A percentile compares a stretch with the other conserved stretches of the same genome.
Conservation (phyloP, 64 coral and sea anemone species). For the Porites australiensis region DNA sequence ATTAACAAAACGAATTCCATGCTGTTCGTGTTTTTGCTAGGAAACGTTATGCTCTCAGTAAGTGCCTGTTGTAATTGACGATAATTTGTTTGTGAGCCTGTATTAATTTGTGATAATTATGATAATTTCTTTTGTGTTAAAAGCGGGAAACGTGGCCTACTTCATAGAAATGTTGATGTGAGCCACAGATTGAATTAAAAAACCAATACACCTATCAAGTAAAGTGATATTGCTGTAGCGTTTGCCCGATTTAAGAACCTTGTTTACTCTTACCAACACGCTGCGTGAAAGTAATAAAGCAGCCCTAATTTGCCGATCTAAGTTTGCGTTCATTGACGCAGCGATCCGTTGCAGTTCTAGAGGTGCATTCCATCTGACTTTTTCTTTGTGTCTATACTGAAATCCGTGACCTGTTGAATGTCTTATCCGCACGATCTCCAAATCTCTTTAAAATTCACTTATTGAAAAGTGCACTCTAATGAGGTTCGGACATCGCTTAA, state of each 20-base stretch:
- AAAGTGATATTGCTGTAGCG: neutral
- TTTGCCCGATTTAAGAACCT: too few relatives aligned
- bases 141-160: neutral
- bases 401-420: too few relatives aligned
- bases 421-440: too few relatives aligned
- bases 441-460: too few relatives aligned
- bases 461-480: too few relatives aligned
- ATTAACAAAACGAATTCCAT: neutral
- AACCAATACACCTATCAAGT: neutral
- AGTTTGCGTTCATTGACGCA: too few relatives aligned
- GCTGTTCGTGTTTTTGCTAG: neutral
- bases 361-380: too few relatives aligned
- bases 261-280: neutral
- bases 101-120: neutral
- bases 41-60: neutral
- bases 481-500: too few relatives aligned
- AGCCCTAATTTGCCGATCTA: neutral
- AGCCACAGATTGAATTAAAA: neutral
- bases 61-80: neutral
- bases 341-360: too few relatives aligned
- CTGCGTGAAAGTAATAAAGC: neutral
- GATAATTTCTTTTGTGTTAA: neutral
- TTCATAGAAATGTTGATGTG: neutral
- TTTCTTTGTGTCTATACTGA: too few relatives aligned
- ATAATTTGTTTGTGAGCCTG: neutral